Evolutionary conservation across 2,888 invertebrate species (phyloP).

Genomic region (Brachyptera putata): DNA sequence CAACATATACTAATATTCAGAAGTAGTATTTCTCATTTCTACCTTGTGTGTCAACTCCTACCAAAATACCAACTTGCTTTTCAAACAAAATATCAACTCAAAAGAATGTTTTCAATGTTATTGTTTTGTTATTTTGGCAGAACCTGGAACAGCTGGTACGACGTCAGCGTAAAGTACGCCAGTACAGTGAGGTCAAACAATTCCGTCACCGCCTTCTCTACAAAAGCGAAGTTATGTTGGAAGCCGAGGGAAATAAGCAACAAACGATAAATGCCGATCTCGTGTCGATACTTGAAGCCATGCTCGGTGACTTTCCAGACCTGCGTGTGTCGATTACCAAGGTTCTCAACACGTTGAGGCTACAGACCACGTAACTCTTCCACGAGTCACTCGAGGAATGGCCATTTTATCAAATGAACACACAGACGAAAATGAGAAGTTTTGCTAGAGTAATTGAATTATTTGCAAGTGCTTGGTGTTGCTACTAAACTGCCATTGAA

Average conservation of each 20-base stretch:
- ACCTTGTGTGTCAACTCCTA: no score
- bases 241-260: constrained; percentile 56
- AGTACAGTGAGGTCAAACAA: constrained; percentile 49
- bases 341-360: constrained; percentile 35
- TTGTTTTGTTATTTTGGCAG: no score
- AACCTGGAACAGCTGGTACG: constrained; percentile 59
- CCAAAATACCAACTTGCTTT: no score
- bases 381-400: neutral
- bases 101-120: no score
- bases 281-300: constrained; percentile 52
- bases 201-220: constrained; percentile 44
- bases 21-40: no score
- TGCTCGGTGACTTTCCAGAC: constrained; percentile 58
- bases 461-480: no score
- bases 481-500: no score
- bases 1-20: no score
- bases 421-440: no score
- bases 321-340: constrained; percentile 39
- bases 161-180: constrained; percentile 63
- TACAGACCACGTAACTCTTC: neutral
- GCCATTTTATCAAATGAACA: no score
- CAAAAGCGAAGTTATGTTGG: constrained; percentile 48
- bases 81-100: no score
- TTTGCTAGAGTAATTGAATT: no score
- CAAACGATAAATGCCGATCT: constrained; percentile 56